Evolutionary conservation across 2,113 vertebrate genomes (phyloP).

Genomic region (Chaenogobius annularis): DNA sequence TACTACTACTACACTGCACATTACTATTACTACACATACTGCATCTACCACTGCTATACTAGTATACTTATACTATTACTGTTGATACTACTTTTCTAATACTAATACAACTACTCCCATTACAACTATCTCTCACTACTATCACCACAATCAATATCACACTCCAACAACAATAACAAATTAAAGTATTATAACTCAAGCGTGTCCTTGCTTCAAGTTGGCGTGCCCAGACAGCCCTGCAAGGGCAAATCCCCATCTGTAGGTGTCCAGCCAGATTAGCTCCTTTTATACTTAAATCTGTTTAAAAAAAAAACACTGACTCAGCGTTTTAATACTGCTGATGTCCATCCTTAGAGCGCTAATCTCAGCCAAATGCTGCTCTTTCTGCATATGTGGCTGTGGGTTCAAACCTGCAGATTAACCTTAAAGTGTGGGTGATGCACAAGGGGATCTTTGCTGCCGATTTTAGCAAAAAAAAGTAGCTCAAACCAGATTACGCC

Average conservation of each 20-base stretch:
- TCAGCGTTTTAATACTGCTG: constrained; percentile 63
- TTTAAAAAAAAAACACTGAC: constrained; percentile 29
- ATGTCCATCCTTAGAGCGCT: constrained; percentile 59
- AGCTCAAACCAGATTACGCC: constrained; percentile 21
- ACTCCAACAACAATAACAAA: no score
- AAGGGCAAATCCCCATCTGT: constrained; percentile 58
- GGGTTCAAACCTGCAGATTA: constrained; percentile 42
- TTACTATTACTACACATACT: no score
- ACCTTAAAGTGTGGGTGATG: constrained; percentile 35
- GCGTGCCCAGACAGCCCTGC: constrained; percentile 42
- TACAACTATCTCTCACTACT: no score
- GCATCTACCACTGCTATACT: no score
- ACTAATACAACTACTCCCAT: no score
- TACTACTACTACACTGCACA: no score
- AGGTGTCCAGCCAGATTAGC: constrained; percentile 60
- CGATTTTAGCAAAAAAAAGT: constrained; percentile 27
- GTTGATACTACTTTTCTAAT: no score
- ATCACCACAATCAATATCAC: no score
- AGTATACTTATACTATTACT: no score
- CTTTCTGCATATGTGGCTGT: constrained; percentile 13
- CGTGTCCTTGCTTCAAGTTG: background rate
- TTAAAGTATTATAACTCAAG: background rate
- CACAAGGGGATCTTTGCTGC: constrained; percentile 10
- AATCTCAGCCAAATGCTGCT: constrained; percentile 52
- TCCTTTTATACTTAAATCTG: constrained; percentile 42